Base-by-base conservation (phyloP, 2,797 vertebrate genomes). In the Chelon auratus region DNA sequence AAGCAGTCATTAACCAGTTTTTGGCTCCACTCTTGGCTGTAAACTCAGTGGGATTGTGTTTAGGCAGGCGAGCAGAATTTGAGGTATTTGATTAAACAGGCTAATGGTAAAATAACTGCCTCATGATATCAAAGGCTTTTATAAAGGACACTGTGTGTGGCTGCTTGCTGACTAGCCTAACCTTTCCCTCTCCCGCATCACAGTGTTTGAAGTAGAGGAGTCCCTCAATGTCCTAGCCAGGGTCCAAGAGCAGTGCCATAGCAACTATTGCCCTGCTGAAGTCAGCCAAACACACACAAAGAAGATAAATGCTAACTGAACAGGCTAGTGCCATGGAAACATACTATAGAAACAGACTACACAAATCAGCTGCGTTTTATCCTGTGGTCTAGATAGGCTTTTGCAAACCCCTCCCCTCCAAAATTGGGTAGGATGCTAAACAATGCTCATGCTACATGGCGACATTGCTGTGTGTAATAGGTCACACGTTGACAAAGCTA, bases 231-330 rank as follows among this genome's bases (percentile, higher is more conserved):
- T 73, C 68, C 70, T 54, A 78, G 76, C 84, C 86, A 85, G 89
- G 86, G 88, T 93, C 87, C 81, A 87, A 87, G 78, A 85, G 73
- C 80, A 87, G 73, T 89, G 64, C 86, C 91, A 92, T 93, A 77
- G 88, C 90, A 92, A 93, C 92, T 79, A 83, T 67, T 75, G 89
- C 71, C 62, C 71, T 60, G 59, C 75, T 60, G 58, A 65, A 78
- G 55, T 75, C 82, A 74, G 64, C 57, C 77, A 68, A 37, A 43
- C 33, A 68, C 62, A 67, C 63, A 72, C 26, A 59, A 59, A 20
- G 4, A 61, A 64, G 59, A 78, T 77, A 65, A 83, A 81, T 56
- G 70, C 71, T 74, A 74, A 77, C 68, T 64, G 63, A 62, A 77
- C 68, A 64, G 57, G 45, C 68, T 30, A 75, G 70, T 64, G 50